Base-by-base conservation (phyloP, 1,140 invertebrate genomes). In the Philopotamus ludificatus region DNA sequence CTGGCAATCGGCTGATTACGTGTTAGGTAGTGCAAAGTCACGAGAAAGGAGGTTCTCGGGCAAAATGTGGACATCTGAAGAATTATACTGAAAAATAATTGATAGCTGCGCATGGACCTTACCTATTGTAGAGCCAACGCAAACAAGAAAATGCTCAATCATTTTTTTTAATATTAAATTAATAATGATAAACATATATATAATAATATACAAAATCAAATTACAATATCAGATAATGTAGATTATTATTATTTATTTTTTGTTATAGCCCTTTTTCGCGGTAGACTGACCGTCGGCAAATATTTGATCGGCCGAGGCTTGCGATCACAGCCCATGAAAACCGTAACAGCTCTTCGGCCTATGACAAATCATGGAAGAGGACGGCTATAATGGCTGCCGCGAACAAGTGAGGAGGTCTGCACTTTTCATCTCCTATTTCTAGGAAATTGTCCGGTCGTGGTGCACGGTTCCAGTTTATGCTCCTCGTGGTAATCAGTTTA, bases 381-480 rank as follows among this genome's bases (percentile, higher is more conserved):
- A 23, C 25, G 51, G 44, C 4, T n/a, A 18, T 18, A 45, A 50
- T 16, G 16, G 15, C 15, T 2, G 15, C 15, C 20, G 12, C 16
- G 25, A 41, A 23, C 45, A 44, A 41, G 44, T 15, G 53, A 42
- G 26, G 12, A 26, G 15, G 28, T 53, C 53, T 34, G 28, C 53
- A 54, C 49, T 15, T 49, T 12, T 21, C 15, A 39, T 15, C 45
- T 22, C 23, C 49, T 22, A 42, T 54, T 65, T 65, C 63, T 65
- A 41, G 63, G 63, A 65, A 65, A 65, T 65, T 65, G 63, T 65
- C 53, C 44, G 42, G 63, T 65, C 63, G 63, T 65, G 63, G 63
- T 58, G 63, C 63, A 65, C 63, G 63, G 39, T 41, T 10, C 10
- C 21, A 25, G 26, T 65, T 65, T 65, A 65, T 65, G 54, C 23